Evolutionary conservation across 2,888 invertebrate genomes (phyloP).

Genomic region (Selenia dentaria): DNA sequence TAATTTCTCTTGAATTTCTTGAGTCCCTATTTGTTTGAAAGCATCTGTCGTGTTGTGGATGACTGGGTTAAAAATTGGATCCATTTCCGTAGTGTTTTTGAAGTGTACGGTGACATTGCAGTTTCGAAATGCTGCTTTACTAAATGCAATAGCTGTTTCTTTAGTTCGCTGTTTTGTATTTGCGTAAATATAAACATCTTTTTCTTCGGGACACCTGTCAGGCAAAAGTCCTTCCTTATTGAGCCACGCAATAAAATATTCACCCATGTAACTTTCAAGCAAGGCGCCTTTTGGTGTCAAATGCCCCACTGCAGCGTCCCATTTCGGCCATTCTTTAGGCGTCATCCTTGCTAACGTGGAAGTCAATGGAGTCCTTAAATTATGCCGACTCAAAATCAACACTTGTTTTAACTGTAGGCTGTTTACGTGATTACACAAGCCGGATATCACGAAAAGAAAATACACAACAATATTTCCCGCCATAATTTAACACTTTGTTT

Average conservation of each 20-base stretch:
- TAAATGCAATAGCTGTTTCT: conserved; percentile 58
- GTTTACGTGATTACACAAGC: not conserved
- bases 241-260: conserved; percentile 61
- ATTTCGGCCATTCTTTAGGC: conserved; percentile 52
- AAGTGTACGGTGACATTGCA: conserved; percentile 52
- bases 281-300: conserved; percentile 61
- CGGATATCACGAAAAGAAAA: not conserved
- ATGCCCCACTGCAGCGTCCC: conserved; percentile 47
- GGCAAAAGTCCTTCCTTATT: conserved; percentile 43
- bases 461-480: conserved; percentile 6
- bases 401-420: conserved; percentile 45
- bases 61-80: conserved; percentile 57
- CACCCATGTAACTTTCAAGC: conserved; percentile 63
- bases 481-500: conserved; percentile 11
- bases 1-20: conserved; percentile 55
- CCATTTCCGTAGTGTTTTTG: conserved; percentile 44
- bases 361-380: conserved; percentile 58
- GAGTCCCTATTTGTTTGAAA: conserved; percentile 39
- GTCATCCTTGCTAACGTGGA: conserved; percentile 45
- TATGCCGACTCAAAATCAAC: conserved; percentile 63
- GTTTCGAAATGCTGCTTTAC: conserved; percentile 51
- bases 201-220: conserved; percentile 47
- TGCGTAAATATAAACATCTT: conserved; percentile 54
- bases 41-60: conserved; percentile 45
- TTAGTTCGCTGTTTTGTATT: conserved; percentile 62